Percentiles rank a stretch among this genome's conserved stretches.
These are phyloP conservation scores for Mactra quadrangularis DNA, from an alignment of 1,140 invertebrate genomes.

Conservation along the genomic window DNA sequence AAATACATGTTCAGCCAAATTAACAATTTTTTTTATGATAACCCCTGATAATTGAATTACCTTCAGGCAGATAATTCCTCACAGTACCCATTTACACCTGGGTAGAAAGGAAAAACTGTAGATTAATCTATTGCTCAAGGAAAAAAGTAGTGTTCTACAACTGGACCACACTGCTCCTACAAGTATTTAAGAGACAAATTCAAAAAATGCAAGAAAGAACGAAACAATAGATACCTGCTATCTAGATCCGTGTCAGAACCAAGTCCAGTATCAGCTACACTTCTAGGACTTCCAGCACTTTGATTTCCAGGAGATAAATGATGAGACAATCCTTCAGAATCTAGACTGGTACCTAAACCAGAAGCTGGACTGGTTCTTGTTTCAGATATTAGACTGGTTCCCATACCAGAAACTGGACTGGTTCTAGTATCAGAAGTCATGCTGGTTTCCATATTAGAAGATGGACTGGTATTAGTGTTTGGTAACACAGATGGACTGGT, in stretches of 20 bases:
- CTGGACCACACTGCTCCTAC: too few relatives aligned
- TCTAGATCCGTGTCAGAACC: constrained; percentile 58
- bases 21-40: too few relatives aligned
- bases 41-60: too few relatives aligned
- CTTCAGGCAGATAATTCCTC: too few relatives aligned
- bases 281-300: constrained; percentile 43
- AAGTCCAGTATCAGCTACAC: constrained; percentile 55
- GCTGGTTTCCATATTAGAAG: not conserved
- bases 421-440: not conserved
- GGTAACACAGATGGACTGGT: not conserved
- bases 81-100: too few relatives aligned
- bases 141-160: too few relatives aligned
- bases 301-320: constrained; percentile 53
- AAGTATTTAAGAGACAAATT: too few relatives aligned
- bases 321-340: constrained; percentile 22
- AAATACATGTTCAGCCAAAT: too few relatives aligned
- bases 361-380: constrained; percentile 19
- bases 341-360: constrained; percentile 8
- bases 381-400: constrained; percentile 30
- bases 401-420: constrained; percentile 12
- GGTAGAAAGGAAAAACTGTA: too few relatives aligned
- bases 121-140: too few relatives aligned
- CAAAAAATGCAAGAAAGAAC: not conserved
- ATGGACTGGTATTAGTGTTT: not conserved
- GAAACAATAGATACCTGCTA: constrained; percentile 6